phyloP scores from a whole-genome alignment of 2,797 vertebrate genomes.

The Clarias pachynema region DNA sequence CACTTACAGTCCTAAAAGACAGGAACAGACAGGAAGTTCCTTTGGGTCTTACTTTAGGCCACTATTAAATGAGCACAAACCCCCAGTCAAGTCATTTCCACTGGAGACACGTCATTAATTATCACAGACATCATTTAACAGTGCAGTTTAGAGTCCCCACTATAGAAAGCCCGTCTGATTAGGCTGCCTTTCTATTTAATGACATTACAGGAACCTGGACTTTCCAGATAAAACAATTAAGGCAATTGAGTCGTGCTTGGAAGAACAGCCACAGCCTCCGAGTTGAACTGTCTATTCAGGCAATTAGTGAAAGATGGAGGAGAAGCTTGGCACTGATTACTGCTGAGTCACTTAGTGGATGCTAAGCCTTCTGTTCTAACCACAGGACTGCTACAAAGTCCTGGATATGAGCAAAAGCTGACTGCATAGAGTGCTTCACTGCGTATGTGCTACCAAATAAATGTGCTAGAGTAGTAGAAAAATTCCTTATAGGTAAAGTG shows the following conservation, averaged over 20 bases:
- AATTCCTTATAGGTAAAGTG: not conserved
- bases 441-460: not conserved
- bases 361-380: constrained; percentile 38
- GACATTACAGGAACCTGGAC: constrained; percentile 37
- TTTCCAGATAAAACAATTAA: constrained; percentile 45
- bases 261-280: constrained; percentile 35
- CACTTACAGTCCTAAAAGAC: not conserved
- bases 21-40: constrained; percentile 26
- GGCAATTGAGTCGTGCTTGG: constrained; percentile 34
- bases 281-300: constrained; percentile 42
- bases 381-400: constrained; percentile 40
- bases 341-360: constrained; percentile 44
- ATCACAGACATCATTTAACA: constrained; percentile 38
- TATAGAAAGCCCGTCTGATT: constrained; percentile 12
- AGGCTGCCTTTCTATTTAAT: constrained; percentile 40
- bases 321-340: constrained; percentile 49
- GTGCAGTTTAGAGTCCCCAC: constrained; percentile 14
- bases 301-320: constrained; percentile 44
- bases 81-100: constrained; percentile 21
- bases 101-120: constrained; percentile 42
- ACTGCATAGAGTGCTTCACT: constrained; percentile 2
- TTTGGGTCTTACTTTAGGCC: constrained; percentile 19
- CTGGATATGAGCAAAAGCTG: constrained; percentile 6
- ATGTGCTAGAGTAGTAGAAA: not conserved
- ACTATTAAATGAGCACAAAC: constrained; percentile 15